Percentiles rank a stretch among this genome's conserved stretches.
Evolutionary conservation across 2,113 vertebrate genomes (phyloP).

Genomic region (Cnemophilus loriae): DNA sequence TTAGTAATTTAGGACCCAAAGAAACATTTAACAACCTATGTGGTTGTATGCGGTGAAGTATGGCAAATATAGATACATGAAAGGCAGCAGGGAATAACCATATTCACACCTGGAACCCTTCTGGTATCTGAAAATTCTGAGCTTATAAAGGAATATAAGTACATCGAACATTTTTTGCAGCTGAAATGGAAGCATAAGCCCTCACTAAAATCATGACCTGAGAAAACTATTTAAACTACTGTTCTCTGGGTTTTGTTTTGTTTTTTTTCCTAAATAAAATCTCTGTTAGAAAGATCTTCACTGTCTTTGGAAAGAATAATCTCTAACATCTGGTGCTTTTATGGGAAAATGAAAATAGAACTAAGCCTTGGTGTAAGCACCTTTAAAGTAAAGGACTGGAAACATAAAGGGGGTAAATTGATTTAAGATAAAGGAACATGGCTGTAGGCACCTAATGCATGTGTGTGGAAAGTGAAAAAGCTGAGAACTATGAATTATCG

Average conservation of each 20-base stretch:
- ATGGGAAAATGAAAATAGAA: background rate
- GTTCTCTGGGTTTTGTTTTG: accelerated
- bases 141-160: background rate
- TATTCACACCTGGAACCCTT: background rate
- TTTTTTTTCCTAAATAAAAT: background rate
- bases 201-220: background rate
- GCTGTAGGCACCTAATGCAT: background rate
- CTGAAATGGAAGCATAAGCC: background rate
- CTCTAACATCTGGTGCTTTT: background rate
- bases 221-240: background rate
- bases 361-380: background rate
- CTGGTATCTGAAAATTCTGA: background rate
- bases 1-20: background rate
- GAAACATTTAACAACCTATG: background rate
- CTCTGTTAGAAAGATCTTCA: background rate
- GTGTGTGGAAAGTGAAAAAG: background rate
- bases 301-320: background rate
- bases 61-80: background rate
- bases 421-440: background rate
- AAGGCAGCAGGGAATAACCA: background rate
- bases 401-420: background rate
- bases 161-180: background rate
- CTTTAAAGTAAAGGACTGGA: background rate
- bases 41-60: background rate
- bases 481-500: background rate